Conservation (phyloP, 2,888 invertebrate species). For the Hermodice carunculata region DNA sequence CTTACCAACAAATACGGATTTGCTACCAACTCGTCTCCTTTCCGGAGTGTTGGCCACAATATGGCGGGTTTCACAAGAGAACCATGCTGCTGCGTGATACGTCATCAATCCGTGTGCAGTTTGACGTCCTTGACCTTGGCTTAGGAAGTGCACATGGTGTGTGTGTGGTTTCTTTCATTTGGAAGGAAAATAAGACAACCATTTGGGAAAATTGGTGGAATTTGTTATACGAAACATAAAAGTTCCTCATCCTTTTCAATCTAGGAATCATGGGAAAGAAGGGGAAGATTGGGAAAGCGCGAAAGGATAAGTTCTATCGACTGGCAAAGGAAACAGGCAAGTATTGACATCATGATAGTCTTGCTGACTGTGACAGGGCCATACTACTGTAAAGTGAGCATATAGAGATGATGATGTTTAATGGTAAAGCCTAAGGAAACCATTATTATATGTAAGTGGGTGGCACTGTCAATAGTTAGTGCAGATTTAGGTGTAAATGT, state of each 20-base stretch:
- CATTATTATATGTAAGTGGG: not conserved
- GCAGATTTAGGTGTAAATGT: too few relatives aligned
- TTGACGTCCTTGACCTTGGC: too few relatives aligned
- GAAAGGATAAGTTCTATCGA: slow-evolving; percentile 98
- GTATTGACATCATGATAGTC: not conserved
- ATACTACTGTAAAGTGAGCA: not conserved
- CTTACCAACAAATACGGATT: too few relatives aligned
- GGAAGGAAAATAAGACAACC: too few relatives aligned
- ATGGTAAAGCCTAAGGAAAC: not conserved
- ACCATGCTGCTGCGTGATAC: slow-evolving; percentile 2
- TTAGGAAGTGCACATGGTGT: too few relatives aligned
- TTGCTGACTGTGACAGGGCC: not conserved
- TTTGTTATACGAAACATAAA: too few relatives aligned
- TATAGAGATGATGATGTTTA: not conserved
- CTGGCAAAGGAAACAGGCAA: slow-evolving; percentile 98
- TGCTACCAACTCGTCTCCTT: too few relatives aligned
- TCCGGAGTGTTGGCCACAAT: too few relatives aligned
- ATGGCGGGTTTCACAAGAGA: slow-evolving; percentile 21
- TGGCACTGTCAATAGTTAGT: too few relatives aligned
- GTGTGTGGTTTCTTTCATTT: too few relatives aligned
- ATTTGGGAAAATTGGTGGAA: too few relatives aligned
- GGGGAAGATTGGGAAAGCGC: slow-evolving; percentile 95
- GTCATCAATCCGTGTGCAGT: slow-evolving; percentile 7
- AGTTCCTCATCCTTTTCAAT: too few relatives aligned
- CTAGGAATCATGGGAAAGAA: slow-evolving; percentile 75